Evolutionary conservation across 2,113 vertebrate genomes (phyloP).

Genomic region (Rhegmatorhina hoffmannsi): DNA sequence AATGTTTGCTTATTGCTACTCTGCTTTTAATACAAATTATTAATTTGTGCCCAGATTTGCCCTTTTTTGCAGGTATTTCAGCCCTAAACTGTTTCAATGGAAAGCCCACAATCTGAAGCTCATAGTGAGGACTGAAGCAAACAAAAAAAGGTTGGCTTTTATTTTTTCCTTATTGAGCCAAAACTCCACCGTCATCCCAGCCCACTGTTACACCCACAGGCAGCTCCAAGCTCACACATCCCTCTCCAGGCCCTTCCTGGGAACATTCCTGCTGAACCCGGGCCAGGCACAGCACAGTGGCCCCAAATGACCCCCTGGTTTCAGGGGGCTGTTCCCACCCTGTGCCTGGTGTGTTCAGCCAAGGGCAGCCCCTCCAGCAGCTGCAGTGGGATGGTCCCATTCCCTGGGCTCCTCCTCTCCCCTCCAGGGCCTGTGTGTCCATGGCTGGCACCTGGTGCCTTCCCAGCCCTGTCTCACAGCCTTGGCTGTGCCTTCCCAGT

Average conservation of each 20-base stretch:
- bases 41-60: background rate
- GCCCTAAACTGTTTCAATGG: background rate
- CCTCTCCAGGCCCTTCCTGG: background rate
- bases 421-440: accelerated
- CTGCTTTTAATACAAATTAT: background rate
- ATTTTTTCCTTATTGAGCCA: constrained; percentile 17
- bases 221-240: background rate
- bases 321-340: background rate
- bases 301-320: accelerated
- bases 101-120: background rate
- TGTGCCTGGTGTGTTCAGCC: background rate
- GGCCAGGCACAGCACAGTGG: background rate
- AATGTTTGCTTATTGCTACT: background rate
- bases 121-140: background rate
- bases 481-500: background rate
- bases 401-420: background rate
- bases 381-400: accelerated
- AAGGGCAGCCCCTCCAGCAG: accelerated
- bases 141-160: background rate
- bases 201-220: constrained; percentile 32
- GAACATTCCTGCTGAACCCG: background rate
- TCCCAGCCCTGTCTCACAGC: background rate
- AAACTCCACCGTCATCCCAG: background rate
- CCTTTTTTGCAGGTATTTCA: background rate
- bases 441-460: accelerated